phyloP scores from a whole-genome alignment of 2,888 invertebrate species.

The Clitarchus hookeri region DNA sequence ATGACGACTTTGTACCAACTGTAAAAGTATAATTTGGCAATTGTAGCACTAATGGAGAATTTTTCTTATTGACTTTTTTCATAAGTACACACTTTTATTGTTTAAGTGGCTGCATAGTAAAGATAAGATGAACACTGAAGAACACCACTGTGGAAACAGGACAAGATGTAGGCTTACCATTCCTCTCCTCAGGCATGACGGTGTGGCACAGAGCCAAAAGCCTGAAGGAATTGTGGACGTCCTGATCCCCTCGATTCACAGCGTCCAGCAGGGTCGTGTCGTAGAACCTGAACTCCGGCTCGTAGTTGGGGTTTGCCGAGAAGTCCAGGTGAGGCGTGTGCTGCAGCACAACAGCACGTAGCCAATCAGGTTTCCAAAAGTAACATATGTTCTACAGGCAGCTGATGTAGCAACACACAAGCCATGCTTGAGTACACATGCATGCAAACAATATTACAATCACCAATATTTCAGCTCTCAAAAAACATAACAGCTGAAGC shows the following conservation, averaged over 20 bases:
- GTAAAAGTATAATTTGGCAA: no score
- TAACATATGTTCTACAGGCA: neutral
- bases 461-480: neutral
- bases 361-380: neutral
- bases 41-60: no score
- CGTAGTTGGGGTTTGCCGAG: slow-evolving; percentile 91
- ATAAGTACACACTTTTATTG: no score
- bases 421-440: neutral
- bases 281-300: slow-evolving; percentile 92
- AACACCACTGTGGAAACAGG: no score
- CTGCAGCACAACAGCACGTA: slow-evolving; percentile 55
- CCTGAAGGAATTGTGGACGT: slow-evolving; percentile 87
- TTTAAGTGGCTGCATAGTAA: no score
- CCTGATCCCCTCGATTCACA: slow-evolving; percentile 72
- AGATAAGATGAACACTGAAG: no score
- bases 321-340: slow-evolving; percentile 83
- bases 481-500: no score
- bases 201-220: slow-evolving; percentile 96
- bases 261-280: slow-evolving; percentile 84
- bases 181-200: slow-evolving; percentile 94
- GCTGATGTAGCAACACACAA: neutral
- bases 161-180: slow-evolving; percentile 57
- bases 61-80: no score
- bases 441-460: neutral
- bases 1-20: no score